Evolutionary conservation across 2,888 invertebrate genomes (phyloP).

Genomic region (Hecatera dysodea): DNA sequence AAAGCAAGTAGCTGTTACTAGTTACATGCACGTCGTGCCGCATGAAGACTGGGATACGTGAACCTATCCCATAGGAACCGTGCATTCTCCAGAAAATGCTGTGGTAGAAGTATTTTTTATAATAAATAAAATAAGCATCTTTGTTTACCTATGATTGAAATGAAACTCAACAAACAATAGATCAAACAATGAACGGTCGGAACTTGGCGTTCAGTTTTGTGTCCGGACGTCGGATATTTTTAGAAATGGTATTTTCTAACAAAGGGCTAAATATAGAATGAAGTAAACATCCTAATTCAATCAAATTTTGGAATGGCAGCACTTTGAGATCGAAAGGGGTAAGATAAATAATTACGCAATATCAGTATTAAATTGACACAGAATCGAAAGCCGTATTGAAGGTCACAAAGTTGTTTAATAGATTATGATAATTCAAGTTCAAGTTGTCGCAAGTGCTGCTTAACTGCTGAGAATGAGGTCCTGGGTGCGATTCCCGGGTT

Average conservation of each 20-base stretch:
- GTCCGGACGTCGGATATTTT: not conserved
- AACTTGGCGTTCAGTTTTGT: not conserved
- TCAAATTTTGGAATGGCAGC: not conserved
- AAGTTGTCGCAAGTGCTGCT: not conserved
- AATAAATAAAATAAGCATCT: not conserved
- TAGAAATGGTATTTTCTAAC: not conserved
- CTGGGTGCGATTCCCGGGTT: not conserved
- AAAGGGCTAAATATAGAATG: constrained; percentile 11
- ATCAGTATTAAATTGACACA: not conserved
- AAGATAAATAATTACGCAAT: constrained; percentile 18
- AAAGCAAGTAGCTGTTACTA: too few relatives aligned
- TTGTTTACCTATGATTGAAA: not conserved
- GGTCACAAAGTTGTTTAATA: not conserved
- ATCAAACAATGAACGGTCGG: not conserved
- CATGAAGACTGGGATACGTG: too few relatives aligned
- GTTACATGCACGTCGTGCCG: too few relatives aligned
- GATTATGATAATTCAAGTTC: not conserved
- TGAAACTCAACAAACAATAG: not conserved
- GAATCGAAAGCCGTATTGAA: not conserved
- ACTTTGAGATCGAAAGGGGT: not conserved
- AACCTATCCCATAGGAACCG: too few relatives aligned
- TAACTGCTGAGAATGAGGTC: not conserved
- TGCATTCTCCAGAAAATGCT: too few relatives aligned
- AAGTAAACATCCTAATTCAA: constrained; percentile 9
- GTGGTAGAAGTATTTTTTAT: not conserved